Conservation (phyloP, 2,797 vertebrate genomes). For the Danio kyathit region DNA sequence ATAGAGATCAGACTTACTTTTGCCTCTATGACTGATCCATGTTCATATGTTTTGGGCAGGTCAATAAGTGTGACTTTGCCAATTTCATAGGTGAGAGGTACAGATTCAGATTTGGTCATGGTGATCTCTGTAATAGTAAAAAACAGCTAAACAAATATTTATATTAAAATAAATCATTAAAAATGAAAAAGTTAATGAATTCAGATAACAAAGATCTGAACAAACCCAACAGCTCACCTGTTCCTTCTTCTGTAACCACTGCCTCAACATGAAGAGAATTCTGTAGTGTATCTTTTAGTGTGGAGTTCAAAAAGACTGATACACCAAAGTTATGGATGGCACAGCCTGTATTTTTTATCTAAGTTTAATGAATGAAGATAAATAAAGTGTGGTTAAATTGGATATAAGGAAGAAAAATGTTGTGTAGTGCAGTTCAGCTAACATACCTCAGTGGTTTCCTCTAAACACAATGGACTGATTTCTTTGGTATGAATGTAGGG, state of each 20-base stretch:
- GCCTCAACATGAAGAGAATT: slow-evolving; percentile 10
- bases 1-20: no score
- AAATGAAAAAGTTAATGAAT: no score
- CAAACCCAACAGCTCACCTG: slow-evolving; percentile 47
- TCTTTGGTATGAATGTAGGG: no score
- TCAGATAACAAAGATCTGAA: no score
- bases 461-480: neutral
- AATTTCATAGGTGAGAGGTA: neutral
- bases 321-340: slow-evolving; percentile 12
- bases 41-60: slow-evolving; percentile 34
- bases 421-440: no score
- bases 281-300: neutral
- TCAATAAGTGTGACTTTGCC: slow-evolving; percentile 43
- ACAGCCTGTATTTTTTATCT: slow-evolving; percentile 43
- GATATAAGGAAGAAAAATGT: no score
- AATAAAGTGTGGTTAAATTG: no score
- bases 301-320: slow-evolving; percentile 8
- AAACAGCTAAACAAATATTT: no score
- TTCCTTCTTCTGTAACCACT: slow-evolving; percentile 58
- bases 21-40: slow-evolving; percentile 39
- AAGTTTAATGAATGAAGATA: no score
- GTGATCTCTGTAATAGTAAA: slow-evolving; percentile 38
- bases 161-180: no score
- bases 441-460: slow-evolving; percentile 35
- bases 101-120: slow-evolving; percentile 13